Evolutionary conservation across 2,797 vertebrate species (phyloP), one percentile per base, ranked within the genome.

Genomic region (Danio jaintianensis): DNA sequence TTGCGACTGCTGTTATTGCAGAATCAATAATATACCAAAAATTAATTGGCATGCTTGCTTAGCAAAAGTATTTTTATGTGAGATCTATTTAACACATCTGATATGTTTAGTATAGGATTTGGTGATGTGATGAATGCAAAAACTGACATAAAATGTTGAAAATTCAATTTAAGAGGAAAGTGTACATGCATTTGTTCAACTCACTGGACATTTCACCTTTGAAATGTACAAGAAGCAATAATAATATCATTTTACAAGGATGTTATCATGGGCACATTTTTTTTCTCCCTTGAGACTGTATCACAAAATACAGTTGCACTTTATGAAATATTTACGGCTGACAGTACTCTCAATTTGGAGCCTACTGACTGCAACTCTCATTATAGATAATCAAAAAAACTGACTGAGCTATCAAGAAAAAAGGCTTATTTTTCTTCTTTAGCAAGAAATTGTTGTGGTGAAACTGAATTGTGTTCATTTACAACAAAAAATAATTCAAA

Each of bases 301-400:
- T 18, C 20, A 29, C 22, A 50, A 68, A 48, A 36, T 52, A 29
- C 22, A 52, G 11, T 52, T 52, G 16, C 10, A 40, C 15, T 70
- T 53, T 12, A 70, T 70, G 1, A 69, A 69, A 52, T 69, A 69
- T 53, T 12, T 36, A 38, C 18, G 47, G 13, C 36, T 63, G 36
- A n/a, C n/a, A 13, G 8, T 53, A 16, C 52, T 52, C 15, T 53
- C 13, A 53, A 7, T 69, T 53, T 2, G 9, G 29, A 53, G 9
- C 15, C 9, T 13, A 4, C 1, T 53, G 15, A 47, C 16, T 53
- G 16, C 3, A 70, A 36, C 16, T 55, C 6, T 22, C 29, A 20
- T 16, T 43, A 67, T 29, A 15, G 43, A 48, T 48, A 67, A 55
- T 70, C 47, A 16, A 70, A 42, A 22, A 70, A 64, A 53, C 68